Conservation (phyloP, 2,113 vertebrate species). For the Myiopsitta monachus region DNA sequence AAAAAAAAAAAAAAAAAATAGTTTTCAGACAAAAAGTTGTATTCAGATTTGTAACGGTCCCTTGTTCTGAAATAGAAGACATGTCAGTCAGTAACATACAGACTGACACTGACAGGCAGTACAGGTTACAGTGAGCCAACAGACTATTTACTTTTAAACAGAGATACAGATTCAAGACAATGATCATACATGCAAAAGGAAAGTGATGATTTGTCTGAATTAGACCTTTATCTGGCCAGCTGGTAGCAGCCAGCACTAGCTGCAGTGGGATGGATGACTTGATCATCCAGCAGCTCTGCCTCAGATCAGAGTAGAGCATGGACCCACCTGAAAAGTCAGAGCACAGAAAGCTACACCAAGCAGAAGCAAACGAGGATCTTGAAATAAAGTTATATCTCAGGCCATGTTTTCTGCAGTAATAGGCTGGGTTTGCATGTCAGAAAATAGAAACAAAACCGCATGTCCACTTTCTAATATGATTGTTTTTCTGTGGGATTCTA, state of each 20-base stretch:
- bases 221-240: background rate
- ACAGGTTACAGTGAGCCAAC: background rate
- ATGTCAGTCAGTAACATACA: background rate
- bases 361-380: background rate
- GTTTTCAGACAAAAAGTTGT: background rate
- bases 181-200: background rate
- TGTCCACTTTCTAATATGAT: background rate
- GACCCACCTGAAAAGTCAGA: background rate
- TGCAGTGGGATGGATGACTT: background rate
- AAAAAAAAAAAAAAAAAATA: background rate
- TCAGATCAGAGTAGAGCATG: background rate
- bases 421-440: background rate
- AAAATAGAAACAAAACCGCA: background rate
- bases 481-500: background rate
- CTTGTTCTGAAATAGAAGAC: background rate
- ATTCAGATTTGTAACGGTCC: background rate
- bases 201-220: conserved; percentile 19
- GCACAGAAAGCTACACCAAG: too few species aligned
- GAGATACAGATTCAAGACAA: background rate
- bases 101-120: background rate
- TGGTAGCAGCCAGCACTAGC: background rate
- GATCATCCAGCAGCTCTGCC: background rate
- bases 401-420: background rate
- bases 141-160: background rate
- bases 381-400: background rate